Base-by-base conservation (phyloP, 2,797 vertebrate species). In the Amblyopsis hoosieri region DNA sequence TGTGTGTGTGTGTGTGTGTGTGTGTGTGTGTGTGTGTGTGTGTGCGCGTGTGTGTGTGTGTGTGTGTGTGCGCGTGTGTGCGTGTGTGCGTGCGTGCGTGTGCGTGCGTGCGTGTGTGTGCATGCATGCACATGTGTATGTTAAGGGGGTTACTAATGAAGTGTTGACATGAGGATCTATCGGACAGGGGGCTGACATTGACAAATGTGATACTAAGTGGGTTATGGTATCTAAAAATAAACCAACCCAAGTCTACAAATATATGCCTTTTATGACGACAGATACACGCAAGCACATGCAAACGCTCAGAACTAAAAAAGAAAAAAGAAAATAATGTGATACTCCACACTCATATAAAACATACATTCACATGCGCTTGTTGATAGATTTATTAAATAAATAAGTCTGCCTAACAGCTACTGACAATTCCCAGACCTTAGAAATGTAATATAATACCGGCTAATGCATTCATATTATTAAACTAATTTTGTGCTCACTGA, bases 171-270 rank as follows among this genome's bases (percentile, higher is more conserved):
- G 82, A 81, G 75, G 72, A 72, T 57, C 85, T 84, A 85, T 90
- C 84, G 75, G 82, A 84, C 71, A 60, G 57, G 31, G 74, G 74
- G 46, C 79, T 89, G 85, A 91, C 85, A 84, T 61, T 90, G 88
- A 92, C 87, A 81, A 90, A 90, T 88, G 87, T 71, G 74, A 88
- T 79, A 81, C 83, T 86, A 87, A 88, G 79, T 88, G 85, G 79
- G 75, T 80, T 83, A 85, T 85, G 79, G 78, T 83, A 82, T 78
- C 88, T 90, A 86, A 79, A 87, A 90, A 90, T 90, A 92, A 88
- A 87, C 83, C 71, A 75, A 85, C 69, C 66, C 52, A 74, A 62
- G 57, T 74, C 73, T 42, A 53, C 75, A 66, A 66, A 86, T 64
- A 53, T 63, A 62, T 68, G 60, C 53, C 29, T 45, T 71, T 59